Percentiles rank a stretch among this genome's conserved stretches.
phyloP scores from a whole-genome alignment of 2,888 invertebrate genomes.

The Melitaea athalia region DNA sequence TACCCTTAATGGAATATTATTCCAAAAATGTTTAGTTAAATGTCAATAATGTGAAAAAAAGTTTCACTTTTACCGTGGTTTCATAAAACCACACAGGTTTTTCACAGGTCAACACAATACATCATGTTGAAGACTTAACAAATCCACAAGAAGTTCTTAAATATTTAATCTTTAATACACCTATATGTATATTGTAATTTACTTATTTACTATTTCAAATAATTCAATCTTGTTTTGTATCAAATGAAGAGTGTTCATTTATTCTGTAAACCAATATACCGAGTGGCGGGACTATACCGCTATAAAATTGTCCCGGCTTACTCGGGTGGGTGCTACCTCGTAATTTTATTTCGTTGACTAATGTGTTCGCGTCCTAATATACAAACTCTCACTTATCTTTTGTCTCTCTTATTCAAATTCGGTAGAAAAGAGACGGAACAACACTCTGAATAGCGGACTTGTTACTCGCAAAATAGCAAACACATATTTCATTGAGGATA shows the following conservation, averaged over 20 bases:
- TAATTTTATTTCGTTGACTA: constrained; percentile 37
- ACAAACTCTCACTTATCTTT: constrained; percentile 9
- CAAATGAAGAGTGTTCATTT: neutral
- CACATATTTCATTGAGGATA: constrained; percentile 5
- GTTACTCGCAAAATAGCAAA: constrained; percentile 10
- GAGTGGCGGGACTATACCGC: constrained; percentile 23
- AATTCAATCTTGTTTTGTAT: neutral
- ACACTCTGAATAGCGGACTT: neutral
- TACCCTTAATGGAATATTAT: too few relatives aligned
- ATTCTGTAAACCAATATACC: neutral
- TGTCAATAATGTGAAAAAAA: too few relatives aligned
- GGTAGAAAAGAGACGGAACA: neutral
- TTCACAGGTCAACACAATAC: too few relatives aligned
- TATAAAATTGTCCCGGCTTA: constrained; percentile 29
- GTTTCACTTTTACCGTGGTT: too few relatives aligned
- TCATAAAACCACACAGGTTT: too few relatives aligned
- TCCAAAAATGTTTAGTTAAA: too few relatives aligned
- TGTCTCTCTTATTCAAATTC: neutral
- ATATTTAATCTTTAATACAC: too few relatives aligned
- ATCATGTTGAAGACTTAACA: neutral
- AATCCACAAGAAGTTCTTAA: too few relatives aligned
- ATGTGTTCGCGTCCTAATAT: constrained; percentile 31
- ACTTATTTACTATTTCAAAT: neutral
- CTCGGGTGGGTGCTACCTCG: constrained; percentile 30
- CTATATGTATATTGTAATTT: too few relatives aligned